phyloP scores from a whole-genome alignment of 2,113 vertebrate genomes.

The Ceyx cyanopectus region DNA sequence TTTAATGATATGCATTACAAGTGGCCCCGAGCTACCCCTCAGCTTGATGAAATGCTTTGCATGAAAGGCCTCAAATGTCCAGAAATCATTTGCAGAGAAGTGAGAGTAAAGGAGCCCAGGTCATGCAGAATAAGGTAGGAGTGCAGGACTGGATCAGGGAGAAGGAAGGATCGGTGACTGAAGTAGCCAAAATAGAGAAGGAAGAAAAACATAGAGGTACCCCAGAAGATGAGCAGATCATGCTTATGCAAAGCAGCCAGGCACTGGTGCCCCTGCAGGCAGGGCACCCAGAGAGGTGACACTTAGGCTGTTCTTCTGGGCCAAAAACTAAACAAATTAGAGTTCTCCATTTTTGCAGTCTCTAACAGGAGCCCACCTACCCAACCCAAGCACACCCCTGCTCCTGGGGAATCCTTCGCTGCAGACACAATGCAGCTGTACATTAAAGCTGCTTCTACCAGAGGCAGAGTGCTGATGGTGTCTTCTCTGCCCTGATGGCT shows the following conservation, averaged over 20 bases:
- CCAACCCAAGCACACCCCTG: not conserved
- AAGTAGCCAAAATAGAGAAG: not conserved
- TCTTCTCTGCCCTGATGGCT: not conserved
- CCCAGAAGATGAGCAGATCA: rapidly evolving
- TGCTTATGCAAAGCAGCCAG: not conserved
- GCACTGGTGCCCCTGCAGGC: not conserved
- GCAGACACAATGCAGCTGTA: not conserved
- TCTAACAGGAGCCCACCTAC: not conserved
- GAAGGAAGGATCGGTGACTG: not conserved
- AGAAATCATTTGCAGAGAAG: not conserved
- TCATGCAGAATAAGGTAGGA: not conserved
- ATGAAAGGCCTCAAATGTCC: not conserved
- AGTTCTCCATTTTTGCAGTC: not conserved
- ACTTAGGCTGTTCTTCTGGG: not conserved
- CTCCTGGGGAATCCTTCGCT: not conserved
- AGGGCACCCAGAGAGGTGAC: not conserved
- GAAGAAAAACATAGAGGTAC: not conserved
- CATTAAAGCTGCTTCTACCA: not conserved
- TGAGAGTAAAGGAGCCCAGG: not conserved
- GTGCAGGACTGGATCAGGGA: not conserved
- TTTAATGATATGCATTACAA: not conserved
- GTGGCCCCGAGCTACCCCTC: not conserved
- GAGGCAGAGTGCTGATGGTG: not conserved
- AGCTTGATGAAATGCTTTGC: not conserved
- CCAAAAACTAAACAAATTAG: rapidly evolving